Conservation (phyloP, 1,140 invertebrate genomes). For the Drosophila pandora region DNA sequence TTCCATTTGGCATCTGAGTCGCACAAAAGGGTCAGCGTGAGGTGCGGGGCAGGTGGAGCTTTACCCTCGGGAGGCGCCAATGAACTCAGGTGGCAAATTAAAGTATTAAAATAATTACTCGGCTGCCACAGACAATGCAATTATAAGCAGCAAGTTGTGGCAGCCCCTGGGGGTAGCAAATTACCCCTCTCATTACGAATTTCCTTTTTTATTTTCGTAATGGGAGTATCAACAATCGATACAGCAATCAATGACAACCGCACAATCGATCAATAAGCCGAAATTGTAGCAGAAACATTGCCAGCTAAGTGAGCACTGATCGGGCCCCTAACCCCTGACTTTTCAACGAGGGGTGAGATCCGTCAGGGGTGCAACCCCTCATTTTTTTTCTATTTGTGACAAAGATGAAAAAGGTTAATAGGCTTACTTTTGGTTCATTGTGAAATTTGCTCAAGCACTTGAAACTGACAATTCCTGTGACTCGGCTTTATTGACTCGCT, state of each 20-base stretch:
- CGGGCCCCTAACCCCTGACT: constrained; percentile 24
- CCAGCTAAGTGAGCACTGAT: constrained; percentile 70
- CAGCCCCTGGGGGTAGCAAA: constrained; percentile 12
- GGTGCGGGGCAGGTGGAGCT: neutral
- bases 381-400: constrained; percentile 48
- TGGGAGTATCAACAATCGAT: constrained; percentile 63
- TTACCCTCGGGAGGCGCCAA: constrained; percentile 39
- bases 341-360: constrained; percentile 52
- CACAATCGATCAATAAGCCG: constrained; percentile 66
- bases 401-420: constrained; percentile 73
- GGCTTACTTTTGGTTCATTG: constrained; percentile 76
- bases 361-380: constrained; percentile 68
- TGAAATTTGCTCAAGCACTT: constrained; percentile 80
- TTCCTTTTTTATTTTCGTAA: constrained; percentile 24
- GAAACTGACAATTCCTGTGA: constrained; percentile 77
- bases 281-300: constrained; percentile 19
- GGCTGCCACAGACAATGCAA: constrained; percentile 64
- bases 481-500: constrained; percentile 80
- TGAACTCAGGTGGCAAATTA: constrained; percentile 79
- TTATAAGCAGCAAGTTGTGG: constrained; percentile 71
- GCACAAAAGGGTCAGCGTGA: constrained; percentile 37
- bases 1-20: constrained; percentile 56
- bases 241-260: constrained; percentile 56
- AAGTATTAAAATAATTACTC: constrained; percentile 74
- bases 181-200: constrained; percentile 5